Evolutionary conservation across 2,113 vertebrate species (phyloP), one percentile per base, ranked within the genome.

Genomic region (Chaetodon auriga): DNA sequence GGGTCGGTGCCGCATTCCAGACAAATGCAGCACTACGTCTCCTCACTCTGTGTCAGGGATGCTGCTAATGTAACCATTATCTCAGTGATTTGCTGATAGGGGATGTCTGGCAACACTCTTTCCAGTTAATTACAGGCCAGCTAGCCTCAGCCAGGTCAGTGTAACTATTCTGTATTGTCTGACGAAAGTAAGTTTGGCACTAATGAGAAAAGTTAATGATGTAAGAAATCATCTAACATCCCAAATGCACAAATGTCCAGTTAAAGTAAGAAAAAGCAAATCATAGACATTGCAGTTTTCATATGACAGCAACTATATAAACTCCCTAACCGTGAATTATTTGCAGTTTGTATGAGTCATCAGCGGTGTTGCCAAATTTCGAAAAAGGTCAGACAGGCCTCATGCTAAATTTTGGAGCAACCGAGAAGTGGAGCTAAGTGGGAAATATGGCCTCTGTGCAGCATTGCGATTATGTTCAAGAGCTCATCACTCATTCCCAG

Each of bases 31-130:
- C 65, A 25, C 70, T 62, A 38, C 43, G 68, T 83, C 89, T 87
- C 66, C 64, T 63, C 74, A 19, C 68, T 76, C 53, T 49, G 46
- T 85, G 72, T 84, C 73, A 70, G 53, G 69, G 85, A 84, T 76
- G 76, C 75, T 82, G 81, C 89, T 84, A 84, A 87, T 91, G 89
- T 73, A 41, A 73, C 84, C 70, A 81, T 87, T 92, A 88, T 89
- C 78, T 85, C 71, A 70, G 75, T 68, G 78, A 90, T 90, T 80
- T 82, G 77, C 65, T 88, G 89, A 93, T 90, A 81, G 68, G 57
- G 65, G 68, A 71, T 75, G 78, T 85, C 82, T 75, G 46, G 49
- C 58, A 79, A 83, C 51, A 63, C 60, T 73, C 36, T 48, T 48
- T 51, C 19, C 41, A 66, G 72, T 83, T 88, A 83, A 88, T 82